A percentile compares a stretch with the other conserved stretches of the same genome.
These are phyloP conservation scores for Nemopilema nomurai DNA, from an alignment of 30 jellyfish, hydroid and myxozoan genomes.

Conservation along the genomic window DNA sequence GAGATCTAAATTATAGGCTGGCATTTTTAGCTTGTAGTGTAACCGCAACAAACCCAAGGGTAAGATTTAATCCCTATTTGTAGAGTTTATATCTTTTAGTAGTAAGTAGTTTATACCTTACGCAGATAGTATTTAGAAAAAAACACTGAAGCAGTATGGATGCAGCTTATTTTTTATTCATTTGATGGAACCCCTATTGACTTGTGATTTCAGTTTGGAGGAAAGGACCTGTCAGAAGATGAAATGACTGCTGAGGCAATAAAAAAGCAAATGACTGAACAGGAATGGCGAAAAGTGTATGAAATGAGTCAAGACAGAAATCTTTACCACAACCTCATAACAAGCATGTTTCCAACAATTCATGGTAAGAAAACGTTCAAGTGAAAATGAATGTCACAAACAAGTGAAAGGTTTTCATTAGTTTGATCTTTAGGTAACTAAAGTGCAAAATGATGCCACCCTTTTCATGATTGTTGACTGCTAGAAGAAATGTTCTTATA, in stretches of 20 bases:
- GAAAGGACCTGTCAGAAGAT: constrained; percentile 90
- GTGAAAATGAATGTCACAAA: too few relatives aligned
- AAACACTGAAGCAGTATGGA: too few relatives aligned
- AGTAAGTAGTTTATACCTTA: not conserved
- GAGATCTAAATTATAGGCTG: constrained; percentile 91
- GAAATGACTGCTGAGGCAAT: constrained; percentile 98
- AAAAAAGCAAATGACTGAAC: constrained; percentile 98
- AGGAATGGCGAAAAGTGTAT: constrained; percentile 97
- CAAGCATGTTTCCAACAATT: constrained; percentile 99
- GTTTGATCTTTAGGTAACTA: too few relatives aligned
- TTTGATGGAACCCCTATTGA: not conserved
- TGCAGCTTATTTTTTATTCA: not conserved
- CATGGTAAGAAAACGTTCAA: constrained; percentile 72
- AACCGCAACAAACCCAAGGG: constrained; percentile 94
- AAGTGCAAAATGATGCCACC: too few relatives aligned
- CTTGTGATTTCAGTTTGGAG: constrained; percentile 80
- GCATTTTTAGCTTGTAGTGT: constrained; percentile 99
- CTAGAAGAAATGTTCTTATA: too few relatives aligned
- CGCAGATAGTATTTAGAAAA: too few relatives aligned
- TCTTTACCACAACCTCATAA: constrained; percentile 84
- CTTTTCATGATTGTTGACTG: too few relatives aligned
- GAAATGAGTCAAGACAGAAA: constrained; percentile 99
- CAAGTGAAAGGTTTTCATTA: not conserved
- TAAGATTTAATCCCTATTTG: not conserved
- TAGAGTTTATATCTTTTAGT: not conserved